Percentiles rank a stretch among this genome's conserved stretches.
Conservation (phyloP, 2,888 invertebrate genomes). For the Seira musarum region DNA sequence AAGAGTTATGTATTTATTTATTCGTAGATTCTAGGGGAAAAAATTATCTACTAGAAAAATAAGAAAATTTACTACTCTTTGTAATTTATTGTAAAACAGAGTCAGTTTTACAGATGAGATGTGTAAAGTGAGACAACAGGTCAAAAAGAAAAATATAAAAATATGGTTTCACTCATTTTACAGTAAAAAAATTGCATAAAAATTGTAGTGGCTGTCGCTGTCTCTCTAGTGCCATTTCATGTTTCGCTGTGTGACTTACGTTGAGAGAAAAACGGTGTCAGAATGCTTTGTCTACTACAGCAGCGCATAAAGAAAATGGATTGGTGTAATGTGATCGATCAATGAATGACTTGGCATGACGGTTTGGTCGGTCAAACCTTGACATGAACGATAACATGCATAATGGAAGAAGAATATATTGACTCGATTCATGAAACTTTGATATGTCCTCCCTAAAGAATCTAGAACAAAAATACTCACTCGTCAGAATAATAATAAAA, state of each 20-base stretch:
- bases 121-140: background rate
- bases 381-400: conserved; percentile 8
- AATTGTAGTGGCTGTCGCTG: background rate
- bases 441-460: background rate
- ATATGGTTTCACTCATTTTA: background rate
- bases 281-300: background rate
- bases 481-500: background rate
- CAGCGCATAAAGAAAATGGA: background rate
- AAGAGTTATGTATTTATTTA: background rate
- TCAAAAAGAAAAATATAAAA: background rate
- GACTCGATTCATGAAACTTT: no score
- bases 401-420: background rate
- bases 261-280: conserved; percentile 25
- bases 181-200: background rate
- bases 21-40: no score
- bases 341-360: background rate
- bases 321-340: conserved; percentile 16
- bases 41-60: no score
- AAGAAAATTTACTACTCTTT: no score
- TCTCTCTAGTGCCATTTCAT: background rate
- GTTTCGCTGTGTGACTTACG: no score
- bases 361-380: conserved; percentile 9
- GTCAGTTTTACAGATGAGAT: no score
- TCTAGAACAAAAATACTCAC: background rate
- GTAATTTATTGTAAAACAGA: no score